A percentile compares a stretch with the other conserved stretches of the same genome.
Evolutionary conservation across 2,888 invertebrate genomes (phyloP).

Genomic region (Lordiphosa fenestrarum): DNA sequence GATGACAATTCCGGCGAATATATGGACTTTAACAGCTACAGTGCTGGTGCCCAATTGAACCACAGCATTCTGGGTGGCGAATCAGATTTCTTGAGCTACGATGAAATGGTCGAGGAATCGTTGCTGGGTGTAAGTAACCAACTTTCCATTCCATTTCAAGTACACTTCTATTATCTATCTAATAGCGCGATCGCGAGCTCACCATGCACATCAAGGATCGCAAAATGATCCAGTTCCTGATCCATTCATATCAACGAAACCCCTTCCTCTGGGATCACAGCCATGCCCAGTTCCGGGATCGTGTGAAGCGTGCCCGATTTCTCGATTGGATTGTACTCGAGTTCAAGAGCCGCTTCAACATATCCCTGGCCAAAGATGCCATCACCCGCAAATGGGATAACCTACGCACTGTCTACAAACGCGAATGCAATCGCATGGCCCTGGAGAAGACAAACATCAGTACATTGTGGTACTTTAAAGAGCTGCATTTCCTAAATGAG

Average conservation of each 20-base stretch:
- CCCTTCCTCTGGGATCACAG: constrained; percentile 77
- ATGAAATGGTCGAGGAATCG: constrained; percentile 76
- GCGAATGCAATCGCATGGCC: constrained; percentile 78
- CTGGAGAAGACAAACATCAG: constrained; percentile 76
- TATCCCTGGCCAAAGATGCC: constrained; percentile 73
- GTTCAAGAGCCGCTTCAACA: constrained; percentile 74
- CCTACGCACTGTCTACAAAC: constrained; percentile 75
- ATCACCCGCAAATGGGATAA: constrained; percentile 77
- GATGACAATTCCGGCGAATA: constrained; percentile 60
- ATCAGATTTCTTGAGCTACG: constrained; percentile 66
- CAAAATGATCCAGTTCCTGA: constrained; percentile 77
- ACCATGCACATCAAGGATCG: constrained; percentile 77
- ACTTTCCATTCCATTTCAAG: neutral
- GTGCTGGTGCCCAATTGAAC: constrained; percentile 25
- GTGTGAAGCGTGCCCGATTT: constrained; percentile 72
- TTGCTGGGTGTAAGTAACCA: constrained; percentile 64
- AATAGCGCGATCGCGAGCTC: constrained; percentile 58
- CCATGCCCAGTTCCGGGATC: constrained; percentile 76
- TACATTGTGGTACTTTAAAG: constrained; percentile 77
- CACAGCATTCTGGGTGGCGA: constrained; percentile 39
- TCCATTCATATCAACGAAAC: constrained; percentile 76
- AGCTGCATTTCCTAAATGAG: constrained; percentile 74
- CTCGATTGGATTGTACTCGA: constrained; percentile 75
- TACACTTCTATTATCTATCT: neutral
- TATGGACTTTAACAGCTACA: constrained; percentile 43